These are phyloP conservation scores for Yponomeuta malinellus DNA, from an alignment of 2,888 invertebrate species.

Conservation along the genomic window DNA sequence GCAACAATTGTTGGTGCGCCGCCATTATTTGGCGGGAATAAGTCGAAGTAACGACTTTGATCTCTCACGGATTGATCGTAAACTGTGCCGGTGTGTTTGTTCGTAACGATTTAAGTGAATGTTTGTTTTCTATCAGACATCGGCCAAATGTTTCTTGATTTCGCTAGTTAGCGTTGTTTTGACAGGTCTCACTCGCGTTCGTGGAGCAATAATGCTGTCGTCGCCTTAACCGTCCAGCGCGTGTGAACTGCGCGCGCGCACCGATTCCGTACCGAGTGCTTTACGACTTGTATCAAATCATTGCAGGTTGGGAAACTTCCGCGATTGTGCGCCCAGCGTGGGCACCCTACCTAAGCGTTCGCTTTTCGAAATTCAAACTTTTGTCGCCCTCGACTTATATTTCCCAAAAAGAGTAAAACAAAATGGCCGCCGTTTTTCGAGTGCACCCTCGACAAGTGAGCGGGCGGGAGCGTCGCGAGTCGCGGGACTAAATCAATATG, in stretches of 20 bases:
- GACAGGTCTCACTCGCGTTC: constrained; percentile 62
- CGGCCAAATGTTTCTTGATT: constrained; percentile 64
- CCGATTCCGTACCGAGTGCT: neutral
- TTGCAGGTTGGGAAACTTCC: neutral
- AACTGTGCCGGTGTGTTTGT: constrained; percentile 57
- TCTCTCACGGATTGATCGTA: constrained; percentile 57
- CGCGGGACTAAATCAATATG: constrained; percentile 75
- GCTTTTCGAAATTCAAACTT: neutral
- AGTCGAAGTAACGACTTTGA: constrained; percentile 44
- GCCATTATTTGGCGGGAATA: constrained; percentile 44
- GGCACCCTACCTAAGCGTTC: neutral
- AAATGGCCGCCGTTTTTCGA: constrained; percentile 13
- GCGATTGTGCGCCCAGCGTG: neutral
- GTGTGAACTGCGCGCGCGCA: constrained; percentile 10
- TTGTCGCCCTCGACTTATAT: constrained; percentile 5
- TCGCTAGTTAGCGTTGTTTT: constrained; percentile 68
- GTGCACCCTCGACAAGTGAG: constrained; percentile 9
- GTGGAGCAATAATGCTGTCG: constrained; percentile 61
- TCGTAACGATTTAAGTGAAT: constrained; percentile 61
- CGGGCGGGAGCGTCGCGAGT: constrained; percentile 20
- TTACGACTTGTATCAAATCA: neutral
- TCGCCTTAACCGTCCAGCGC: constrained; percentile 28
- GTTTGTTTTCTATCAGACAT: constrained; percentile 72
- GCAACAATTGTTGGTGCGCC: constrained; percentile 41
- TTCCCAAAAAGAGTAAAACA: neutral